Evolutionary conservation across 2,888 invertebrate species (phyloP).

Genomic region (Andricus curvator): DNA sequence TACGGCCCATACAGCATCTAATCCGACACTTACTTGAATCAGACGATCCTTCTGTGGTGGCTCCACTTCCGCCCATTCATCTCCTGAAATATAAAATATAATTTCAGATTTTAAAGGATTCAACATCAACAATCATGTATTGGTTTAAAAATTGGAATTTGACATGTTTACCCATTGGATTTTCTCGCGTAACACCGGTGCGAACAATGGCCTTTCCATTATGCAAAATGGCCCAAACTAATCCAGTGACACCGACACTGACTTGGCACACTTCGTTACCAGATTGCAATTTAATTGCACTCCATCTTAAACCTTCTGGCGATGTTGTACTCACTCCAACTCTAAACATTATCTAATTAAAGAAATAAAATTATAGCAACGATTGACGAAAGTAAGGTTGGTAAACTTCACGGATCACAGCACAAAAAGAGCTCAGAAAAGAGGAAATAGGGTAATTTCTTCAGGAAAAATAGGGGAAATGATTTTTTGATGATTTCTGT

Average conservation of each 20-base stretch:
- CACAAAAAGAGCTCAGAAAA: no score
- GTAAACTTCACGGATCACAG: no score
- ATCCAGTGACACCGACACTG: slow-evolving; percentile 90
- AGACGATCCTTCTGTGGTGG: slow-evolving; percentile 87
- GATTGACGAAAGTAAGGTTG: no score
- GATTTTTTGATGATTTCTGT: no score
- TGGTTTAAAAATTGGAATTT: not conserved
- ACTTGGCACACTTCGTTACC: slow-evolving; percentile 92
- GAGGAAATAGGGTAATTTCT: no score
- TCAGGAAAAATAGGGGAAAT: no score
- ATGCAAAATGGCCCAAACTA: slow-evolving; percentile 93
- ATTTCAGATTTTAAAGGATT: not conserved
- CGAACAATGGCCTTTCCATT: slow-evolving; percentile 91
- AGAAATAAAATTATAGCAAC: slow-evolving; percentile 23
- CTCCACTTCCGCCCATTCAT: slow-evolving; percentile 90
- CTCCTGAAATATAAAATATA: slow-evolving; percentile 77
- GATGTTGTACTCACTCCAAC: slow-evolving; percentile 88
- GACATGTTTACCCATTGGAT: slow-evolving; percentile 81
- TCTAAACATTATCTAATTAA: slow-evolving; percentile 89
- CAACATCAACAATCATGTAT: not conserved
- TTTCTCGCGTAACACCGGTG: slow-evolving; percentile 90
- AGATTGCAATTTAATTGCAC: slow-evolving; percentile 86
- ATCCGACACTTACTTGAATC: slow-evolving; percentile 89
- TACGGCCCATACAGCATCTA: slow-evolving; percentile 87
- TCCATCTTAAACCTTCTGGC: slow-evolving; percentile 94